These are phyloP conservation scores for Lithodes maja DNA, from an alignment of 2,888 invertebrate species.

Conservation along the genomic window DNA sequence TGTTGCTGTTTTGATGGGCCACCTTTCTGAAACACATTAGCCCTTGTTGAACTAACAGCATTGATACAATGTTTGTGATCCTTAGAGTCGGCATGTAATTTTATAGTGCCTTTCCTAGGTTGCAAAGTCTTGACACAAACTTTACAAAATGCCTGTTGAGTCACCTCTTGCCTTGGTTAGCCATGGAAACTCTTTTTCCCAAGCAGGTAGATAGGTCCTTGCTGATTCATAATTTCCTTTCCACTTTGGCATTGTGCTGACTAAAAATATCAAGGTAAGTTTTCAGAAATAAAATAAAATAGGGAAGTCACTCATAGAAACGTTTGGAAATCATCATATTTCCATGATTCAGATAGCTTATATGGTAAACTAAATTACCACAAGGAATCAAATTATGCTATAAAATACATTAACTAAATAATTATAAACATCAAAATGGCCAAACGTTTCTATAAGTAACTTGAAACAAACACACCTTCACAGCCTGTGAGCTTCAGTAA, in stretches of 20 bases:
- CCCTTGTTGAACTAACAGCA: slow-evolving; percentile 37
- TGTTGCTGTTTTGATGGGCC: not conserved
- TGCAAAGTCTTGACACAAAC: slow-evolving; percentile 41
- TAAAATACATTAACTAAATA: too few relatives aligned
- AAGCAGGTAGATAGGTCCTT: slow-evolving; percentile 26
- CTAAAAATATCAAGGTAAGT: too few relatives aligned
- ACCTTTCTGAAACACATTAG: slow-evolving; percentile 7
- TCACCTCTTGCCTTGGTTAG: slow-evolving; percentile 30
- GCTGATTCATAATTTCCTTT: slow-evolving; percentile 32
- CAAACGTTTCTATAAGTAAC: too few relatives aligned
- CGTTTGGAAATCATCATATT: too few relatives aligned
- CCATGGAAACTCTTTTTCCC: slow-evolving; percentile 45
- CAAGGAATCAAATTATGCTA: too few relatives aligned
- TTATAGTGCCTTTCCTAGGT: slow-evolving; percentile 30
- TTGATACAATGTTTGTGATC: slow-evolving; percentile 30
- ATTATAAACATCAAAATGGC: too few relatives aligned
- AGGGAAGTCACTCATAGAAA: too few relatives aligned
- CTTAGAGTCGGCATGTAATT: slow-evolving; percentile 34
- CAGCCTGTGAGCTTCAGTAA: too few relatives aligned
- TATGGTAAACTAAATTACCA: too few relatives aligned
- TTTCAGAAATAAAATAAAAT: too few relatives aligned
- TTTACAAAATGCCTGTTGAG: slow-evolving; percentile 29
- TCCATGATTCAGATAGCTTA: too few relatives aligned
- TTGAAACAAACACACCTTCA: too few relatives aligned
- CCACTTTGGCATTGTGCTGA: slow-evolving; percentile 21